Evolutionary conservation across 2,888 invertebrate species (phyloP).

Genomic region (Acrobasis suavella): DNA sequence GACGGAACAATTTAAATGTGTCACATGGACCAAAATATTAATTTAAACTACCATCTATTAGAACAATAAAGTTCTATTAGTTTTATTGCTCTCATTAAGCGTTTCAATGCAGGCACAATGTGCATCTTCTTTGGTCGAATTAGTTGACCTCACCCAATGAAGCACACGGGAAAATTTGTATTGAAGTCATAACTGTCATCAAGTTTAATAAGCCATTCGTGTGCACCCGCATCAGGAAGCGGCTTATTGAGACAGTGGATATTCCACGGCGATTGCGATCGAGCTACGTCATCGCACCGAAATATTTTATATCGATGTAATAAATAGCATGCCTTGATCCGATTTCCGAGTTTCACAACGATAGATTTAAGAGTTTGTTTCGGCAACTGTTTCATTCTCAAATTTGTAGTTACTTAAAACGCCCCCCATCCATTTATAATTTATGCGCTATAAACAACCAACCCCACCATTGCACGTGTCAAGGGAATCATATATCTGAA

Average conservation of each 20-base stretch:
- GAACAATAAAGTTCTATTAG: constrained; percentile 63
- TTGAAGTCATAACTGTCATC: constrained; percentile 72
- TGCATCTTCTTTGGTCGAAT: constrained; percentile 67
- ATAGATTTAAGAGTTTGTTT: constrained; percentile 26
- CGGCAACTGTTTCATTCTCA: constrained; percentile 28
- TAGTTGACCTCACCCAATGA: constrained; percentile 71
- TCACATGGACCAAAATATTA: constrained; percentile 33
- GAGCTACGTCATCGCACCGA: constrained; percentile 45
- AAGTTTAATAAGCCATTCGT: constrained; percentile 66
- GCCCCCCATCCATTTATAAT: constrained; percentile 54
- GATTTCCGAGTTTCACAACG: constrained; percentile 32
- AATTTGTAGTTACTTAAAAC: constrained; percentile 41
- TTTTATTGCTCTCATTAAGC: constrained; percentile 71
- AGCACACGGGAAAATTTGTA: constrained; percentile 72
- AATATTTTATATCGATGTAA: constrained; percentile 38
- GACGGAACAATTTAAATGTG: background rate
- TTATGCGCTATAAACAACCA: constrained; percentile 56
- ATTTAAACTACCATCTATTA: constrained; percentile 39
- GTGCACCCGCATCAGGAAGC: constrained; percentile 77
- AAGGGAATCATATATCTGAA: constrained; percentile 52
- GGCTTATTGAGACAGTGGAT: constrained; percentile 67
- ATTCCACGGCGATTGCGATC: constrained; percentile 48
- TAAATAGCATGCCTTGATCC: constrained; percentile 45
- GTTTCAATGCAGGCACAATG: constrained; percentile 47
- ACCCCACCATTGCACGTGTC: constrained; percentile 50